Base-by-base conservation (phyloP, 2,797 vertebrate genomes). In the Huso huso region DNA sequence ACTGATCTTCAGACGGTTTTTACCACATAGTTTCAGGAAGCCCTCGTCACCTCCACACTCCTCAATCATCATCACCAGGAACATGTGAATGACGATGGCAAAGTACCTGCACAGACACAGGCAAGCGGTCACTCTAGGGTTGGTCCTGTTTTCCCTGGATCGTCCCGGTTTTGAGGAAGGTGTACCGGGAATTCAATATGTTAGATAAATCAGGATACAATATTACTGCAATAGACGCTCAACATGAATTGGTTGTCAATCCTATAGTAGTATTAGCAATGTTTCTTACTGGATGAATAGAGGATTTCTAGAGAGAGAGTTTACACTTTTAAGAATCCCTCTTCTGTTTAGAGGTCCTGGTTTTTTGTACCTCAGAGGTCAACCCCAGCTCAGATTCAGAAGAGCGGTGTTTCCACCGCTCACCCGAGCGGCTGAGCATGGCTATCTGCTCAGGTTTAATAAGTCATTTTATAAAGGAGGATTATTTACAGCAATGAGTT, bases 41-140 rank as follows among this genome's bases (percentile, higher is more conserved):
- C 76, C 73, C 69, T 88, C 77, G 7, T 94, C 90, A 3, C 93
- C 91, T 1, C 91, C 91, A 0, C 90, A 82, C 80, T 96, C 93
- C 77, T 91, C 92, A 65, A 93, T 77, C 92, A 96, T 93, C 87
- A 95, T 77, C 66, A 91, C 71, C 79, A 93, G 84, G 85, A 94
- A 95, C 81, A 95, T 93, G 78, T 94, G 93, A 74, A 94, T 92
- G 75, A 93, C 90, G 4, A 91, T 69, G 18, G 92, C 87, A 77
- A 94, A 93, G 81, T 95, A 95, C 69, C 91, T 93, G 66, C 10
- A n/a, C 70, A 64, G 4, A 70, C 61, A 62, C 10, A n/a, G 10
- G 13, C 7, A 4, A 10, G 12, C 3, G 12, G 11, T 61, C 59
- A 61, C 1, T 6, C 8, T 13, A 55, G 23, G 23, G 8, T 6